Evolutionary conservation across 2,888 invertebrate species (phyloP), one percentile per base, ranked within the genome.

Genomic region (Adelphocoris suturalis): DNA sequence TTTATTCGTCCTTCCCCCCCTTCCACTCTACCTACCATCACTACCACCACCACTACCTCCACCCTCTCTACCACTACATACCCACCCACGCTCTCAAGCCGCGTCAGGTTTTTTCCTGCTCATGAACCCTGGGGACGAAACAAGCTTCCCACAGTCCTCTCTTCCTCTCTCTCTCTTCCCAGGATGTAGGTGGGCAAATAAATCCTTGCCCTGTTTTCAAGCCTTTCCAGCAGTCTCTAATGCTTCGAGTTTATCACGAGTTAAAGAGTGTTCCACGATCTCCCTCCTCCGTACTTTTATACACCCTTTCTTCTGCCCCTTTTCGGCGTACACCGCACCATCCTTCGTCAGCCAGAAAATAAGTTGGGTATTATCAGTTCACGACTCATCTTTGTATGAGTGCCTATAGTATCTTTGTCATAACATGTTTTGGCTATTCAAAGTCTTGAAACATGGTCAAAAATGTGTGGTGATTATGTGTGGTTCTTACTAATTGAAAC

Each of bases 21-120:
- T n/a, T 52, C 52, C 52, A 12, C 52, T 48, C n/a, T n/a, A n/a
- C n/a, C n/a, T n/a, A n/a, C n/a, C n/a, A n/a, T n/a, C n/a, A n/a
- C n/a, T n/a, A n/a, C n/a, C n/a, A n/a, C n/a, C n/a, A 48, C 48
- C 48, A 11, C 57, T 16, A 16, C 13, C 57, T 57, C 57, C 57
- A 12, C 16, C 16, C 57, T 57, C 57, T 16, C 11, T 13, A 16
- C n/a, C n/a, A 7, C 11, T 7, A n/a, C 23, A 23, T 12, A 9
- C 19, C 68, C 23, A 7, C 68, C 27, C 9, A 0, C 68, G 12
- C 23, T 23, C 68, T 5, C 37, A 37, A 37, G 37, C n/a, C 0
- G n/a, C 57, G 68, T 68, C 68, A 27, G 27, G 68, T 68, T 68
- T 68, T 68, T 68, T 68, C 68, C 68, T 68, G 19, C 12, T 68